Conservation (phyloP, 2,113 vertebrate genomes). For the Azemiops feae region DNA sequence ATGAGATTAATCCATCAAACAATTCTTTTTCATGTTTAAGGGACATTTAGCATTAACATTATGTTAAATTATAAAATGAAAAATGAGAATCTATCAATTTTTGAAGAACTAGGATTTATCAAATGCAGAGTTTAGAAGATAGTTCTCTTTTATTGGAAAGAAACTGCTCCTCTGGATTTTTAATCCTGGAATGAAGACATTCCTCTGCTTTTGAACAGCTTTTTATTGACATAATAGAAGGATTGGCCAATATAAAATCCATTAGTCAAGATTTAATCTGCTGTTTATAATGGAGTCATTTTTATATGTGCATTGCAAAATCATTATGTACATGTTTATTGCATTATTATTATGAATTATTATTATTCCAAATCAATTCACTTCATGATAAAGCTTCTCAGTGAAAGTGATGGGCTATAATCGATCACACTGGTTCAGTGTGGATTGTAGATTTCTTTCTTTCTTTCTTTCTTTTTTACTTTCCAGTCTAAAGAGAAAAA, state of each 20-base stretch:
- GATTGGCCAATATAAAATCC: not conserved
- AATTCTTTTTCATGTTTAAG: not conserved
- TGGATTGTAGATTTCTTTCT: not conserved
- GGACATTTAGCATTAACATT: not conserved
- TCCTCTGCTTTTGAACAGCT: not conserved
- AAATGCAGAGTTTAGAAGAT: not conserved
- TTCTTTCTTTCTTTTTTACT: not conserved
- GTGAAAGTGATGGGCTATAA: not conserved
- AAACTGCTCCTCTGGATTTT: not conserved
- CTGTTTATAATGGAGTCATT: not conserved
- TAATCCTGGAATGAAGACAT: not conserved
- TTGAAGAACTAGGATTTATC: not conserved
- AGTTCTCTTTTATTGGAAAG: not conserved
- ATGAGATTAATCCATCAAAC: not conserved
- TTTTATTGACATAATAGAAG: not conserved
- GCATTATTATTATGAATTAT: not conserved
- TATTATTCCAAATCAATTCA: not conserved
- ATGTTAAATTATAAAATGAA: not conserved
- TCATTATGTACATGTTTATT: not conserved
- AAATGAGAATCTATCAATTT: not conserved
- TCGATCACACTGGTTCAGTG: not conserved
- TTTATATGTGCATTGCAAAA: not conserved
- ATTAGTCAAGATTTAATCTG: not conserved
- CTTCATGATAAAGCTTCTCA: not conserved
- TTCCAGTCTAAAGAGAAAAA: not conserved